Conservation (phyloP, 2,888 invertebrate genomes). For the Proisotoma minuta region DNA sequence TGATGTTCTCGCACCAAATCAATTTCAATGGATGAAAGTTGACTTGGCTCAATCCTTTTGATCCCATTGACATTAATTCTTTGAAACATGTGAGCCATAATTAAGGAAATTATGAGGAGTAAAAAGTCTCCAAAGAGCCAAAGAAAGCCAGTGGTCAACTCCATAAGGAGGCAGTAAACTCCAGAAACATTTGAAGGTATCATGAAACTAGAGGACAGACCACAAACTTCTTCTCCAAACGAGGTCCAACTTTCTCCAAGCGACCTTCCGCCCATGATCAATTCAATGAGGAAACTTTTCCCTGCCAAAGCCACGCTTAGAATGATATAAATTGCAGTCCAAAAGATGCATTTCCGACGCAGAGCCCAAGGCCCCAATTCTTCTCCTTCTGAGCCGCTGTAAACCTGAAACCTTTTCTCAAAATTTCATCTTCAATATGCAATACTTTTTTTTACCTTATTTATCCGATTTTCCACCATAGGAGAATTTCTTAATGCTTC, state of each 20-base stretch:
- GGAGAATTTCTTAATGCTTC: conserved; percentile 30
- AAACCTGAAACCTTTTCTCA: conserved; percentile 4
- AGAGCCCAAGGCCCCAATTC: conserved; percentile 26
- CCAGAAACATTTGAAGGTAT: conserved; percentile 34
- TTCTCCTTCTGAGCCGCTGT: conserved; percentile 22
- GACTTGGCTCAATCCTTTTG: conserved; percentile 30
- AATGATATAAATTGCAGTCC: conserved; percentile 34
- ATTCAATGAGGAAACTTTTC: conserved; percentile 32
- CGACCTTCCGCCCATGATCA: not conserved
- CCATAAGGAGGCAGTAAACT: conserved; percentile 37
- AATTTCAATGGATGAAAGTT: conserved; percentile 38
- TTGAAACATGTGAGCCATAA: conserved; percentile 34
- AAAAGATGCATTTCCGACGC: conserved; percentile 37
- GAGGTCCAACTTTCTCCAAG: conserved; percentile 31
- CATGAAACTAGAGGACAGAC: conserved; percentile 25
- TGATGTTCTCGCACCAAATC: conserved; percentile 45
- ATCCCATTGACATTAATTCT: conserved; percentile 35
- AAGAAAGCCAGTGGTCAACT: conserved; percentile 33
- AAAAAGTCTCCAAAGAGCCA: conserved; percentile 44
- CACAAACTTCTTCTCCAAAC: conserved; percentile 31
- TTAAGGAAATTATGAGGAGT: conserved; percentile 34
- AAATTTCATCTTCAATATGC: not conserved
- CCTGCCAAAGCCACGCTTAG: conserved; percentile 28
- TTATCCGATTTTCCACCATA: conserved; percentile 38
- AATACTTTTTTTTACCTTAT: conserved; percentile 24